Evolutionary conservation across 2,888 invertebrate species (phyloP).

Genomic region (Microchrysa polita): DNA sequence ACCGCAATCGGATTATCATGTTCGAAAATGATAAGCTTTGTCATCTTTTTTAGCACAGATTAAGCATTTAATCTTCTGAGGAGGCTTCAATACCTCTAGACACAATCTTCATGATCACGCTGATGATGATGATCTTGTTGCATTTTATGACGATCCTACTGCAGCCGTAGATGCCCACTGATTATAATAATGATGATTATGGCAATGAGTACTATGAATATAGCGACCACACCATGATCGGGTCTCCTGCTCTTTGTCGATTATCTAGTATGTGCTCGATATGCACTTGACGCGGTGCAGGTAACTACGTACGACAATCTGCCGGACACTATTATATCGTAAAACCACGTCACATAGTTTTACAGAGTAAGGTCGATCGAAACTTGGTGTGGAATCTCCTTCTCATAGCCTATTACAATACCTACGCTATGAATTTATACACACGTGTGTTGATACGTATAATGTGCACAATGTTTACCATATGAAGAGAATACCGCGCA

Average conservation of each 20-base stretch:
- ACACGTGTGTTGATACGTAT: conserved; percentile 12
- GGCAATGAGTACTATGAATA: conserved; percentile 38
- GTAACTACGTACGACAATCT: conserved; percentile 26
- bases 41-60: conserved; percentile 11
- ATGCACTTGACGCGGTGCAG: conserved; percentile 21
- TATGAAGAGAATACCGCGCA: conserved; percentile 49
- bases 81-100: conserved; percentile 15
- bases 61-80: neutral
- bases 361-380: conserved; percentile 17
- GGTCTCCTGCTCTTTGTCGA: conserved; percentile 17
- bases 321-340: conserved; percentile 13
- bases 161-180: conserved; percentile 46
- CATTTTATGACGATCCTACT: conserved; percentile 48
- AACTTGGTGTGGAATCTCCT: conserved; percentile 36
- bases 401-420: conserved; percentile 25
- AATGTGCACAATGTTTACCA: conserved; percentile 47
- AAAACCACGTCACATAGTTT: neutral
- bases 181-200: conserved; percentile 49
- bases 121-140: conserved; percentile 49
- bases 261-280: conserved; percentile 30
- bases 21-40: no score
- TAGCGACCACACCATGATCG: conserved; percentile 38
- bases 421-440: neutral
- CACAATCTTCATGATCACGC: conserved; percentile 36
- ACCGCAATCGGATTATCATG: no score